Base-by-base conservation (phyloP, 2,888 invertebrate species). In the Reticulitermes lucifugus region DNA sequence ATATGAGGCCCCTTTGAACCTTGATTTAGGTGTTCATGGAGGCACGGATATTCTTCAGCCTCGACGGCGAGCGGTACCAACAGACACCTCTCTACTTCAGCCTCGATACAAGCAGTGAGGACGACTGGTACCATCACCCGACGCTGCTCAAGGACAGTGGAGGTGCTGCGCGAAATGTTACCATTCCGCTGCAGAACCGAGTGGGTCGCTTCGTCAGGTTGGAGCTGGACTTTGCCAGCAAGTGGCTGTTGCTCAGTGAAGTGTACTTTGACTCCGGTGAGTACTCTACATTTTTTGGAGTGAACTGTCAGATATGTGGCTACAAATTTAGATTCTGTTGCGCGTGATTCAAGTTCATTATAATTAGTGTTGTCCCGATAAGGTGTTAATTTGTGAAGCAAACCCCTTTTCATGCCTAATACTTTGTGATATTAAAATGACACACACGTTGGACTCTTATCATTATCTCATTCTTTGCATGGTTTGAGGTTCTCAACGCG, bases 221-320 rank as follows among this genome's bases (percentile, higher is more conserved):
- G 88, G 93, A 95, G 88, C 92, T 98, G 25, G 94, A 93, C 89
- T 97, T 97, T 90, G 95, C 95, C 87, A 93, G 96, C 88, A 94
- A 95, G 89, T 98, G 98, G 98, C 95, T 98, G 87, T 93, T 98
- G 88, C 93, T 98, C 89, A 97, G 97, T 91, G 98, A 98, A 91
- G 93, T 98, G 88, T 94, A 95, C 70, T 98, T 98, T 90, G 94
- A 95, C 88, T 96, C 97, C 86, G 93, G 96, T 96, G 91, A 93
- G 93, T 51, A 51, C 91, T 83, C 70, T 83, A 82, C 22, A 73
- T 75, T 35, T 29, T 82, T 60, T 51, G 79, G 41, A 35, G 55
- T 55, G 55, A 55, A 55, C 55, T 55, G 14, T 14, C 18, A 71
- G 9, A 46, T 21, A 25, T 65, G 43, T 14, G 55, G 14, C 4